phyloP scores from a whole-genome alignment of 2,888 invertebrate genomes.

The Drosophila meridiana region DNA sequence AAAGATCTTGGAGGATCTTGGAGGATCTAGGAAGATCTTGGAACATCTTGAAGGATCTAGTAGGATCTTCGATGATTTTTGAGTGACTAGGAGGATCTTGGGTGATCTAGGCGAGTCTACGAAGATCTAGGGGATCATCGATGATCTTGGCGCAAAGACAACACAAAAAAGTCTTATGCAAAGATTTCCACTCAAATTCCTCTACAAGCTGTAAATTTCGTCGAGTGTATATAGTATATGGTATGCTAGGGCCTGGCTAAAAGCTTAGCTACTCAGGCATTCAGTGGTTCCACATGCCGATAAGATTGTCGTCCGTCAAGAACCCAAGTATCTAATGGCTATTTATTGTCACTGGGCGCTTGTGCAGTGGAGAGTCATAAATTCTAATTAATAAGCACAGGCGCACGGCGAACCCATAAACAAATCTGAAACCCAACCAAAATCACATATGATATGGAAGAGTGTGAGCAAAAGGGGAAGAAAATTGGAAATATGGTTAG shows the following conservation, averaged over 20 bases:
- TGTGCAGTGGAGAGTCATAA: conserved; percentile 55
- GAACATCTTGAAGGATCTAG: not conserved
- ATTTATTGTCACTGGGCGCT: conserved; percentile 65
- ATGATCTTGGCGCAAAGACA: no score
- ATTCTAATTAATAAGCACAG: conserved; percentile 71
- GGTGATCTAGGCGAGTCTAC: no score
- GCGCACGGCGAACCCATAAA: conserved; percentile 43
- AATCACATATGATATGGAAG: not conserved
- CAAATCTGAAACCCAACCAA: conserved; percentile 30
- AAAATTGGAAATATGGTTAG: conserved; percentile 25
- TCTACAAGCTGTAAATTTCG: not conserved
- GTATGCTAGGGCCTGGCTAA: not conserved
- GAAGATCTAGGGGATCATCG: no score
- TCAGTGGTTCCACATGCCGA: conserved; percentile 28
- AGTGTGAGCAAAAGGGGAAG: not conserved
- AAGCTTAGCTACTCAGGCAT: conserved; percentile 5
- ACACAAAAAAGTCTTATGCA: no score
- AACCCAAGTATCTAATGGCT: conserved; percentile 63
- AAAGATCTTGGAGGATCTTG: not conserved
- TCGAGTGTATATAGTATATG: not conserved
- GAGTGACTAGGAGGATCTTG: no score
- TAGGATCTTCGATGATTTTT: not conserved
- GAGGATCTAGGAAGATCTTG: not conserved
- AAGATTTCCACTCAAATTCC: no score
- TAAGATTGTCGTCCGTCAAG: conserved; percentile 54